Percentiles rank a stretch among this genome's conserved stretches.
These are phyloP conservation scores for Mormoops blainvillei DNA, from an alignment of 2,113 vertebrate genomes.

Conservation along the genomic window DNA sequence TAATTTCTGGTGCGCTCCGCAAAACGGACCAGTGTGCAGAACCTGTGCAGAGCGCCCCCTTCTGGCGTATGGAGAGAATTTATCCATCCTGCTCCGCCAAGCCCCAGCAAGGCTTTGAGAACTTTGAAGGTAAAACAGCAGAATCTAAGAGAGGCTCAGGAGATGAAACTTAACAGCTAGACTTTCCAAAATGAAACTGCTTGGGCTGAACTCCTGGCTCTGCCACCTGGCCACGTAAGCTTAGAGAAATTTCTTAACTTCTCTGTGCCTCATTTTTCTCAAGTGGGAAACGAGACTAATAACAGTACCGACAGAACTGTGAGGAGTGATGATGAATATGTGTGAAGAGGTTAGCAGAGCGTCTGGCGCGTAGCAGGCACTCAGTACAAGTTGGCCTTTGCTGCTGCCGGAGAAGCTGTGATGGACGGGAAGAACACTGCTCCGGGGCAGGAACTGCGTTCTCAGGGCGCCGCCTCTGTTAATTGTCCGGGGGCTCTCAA, in stretches of 20 bases:
- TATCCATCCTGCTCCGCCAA: not conserved
- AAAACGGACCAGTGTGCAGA: fast-evolving
- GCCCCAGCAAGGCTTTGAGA: not conserved
- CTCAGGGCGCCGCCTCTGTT: not conserved
- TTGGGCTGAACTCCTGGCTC: not conserved
- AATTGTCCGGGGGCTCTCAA: not conserved
- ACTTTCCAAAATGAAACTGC: not conserved
- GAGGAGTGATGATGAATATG: not conserved
- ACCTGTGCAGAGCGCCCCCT: not conserved
- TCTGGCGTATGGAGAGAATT: not conserved
- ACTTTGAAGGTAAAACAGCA: not conserved
- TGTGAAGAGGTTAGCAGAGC: not conserved
- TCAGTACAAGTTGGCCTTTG: not conserved
- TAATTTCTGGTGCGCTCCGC: not conserved
- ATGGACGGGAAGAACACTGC: not conserved
- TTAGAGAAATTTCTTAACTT: not conserved
- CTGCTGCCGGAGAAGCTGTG: not conserved
- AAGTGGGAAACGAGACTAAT: not conserved
- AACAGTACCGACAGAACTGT: not conserved
- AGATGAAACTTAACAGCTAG: not conserved
- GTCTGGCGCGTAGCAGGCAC: no score
- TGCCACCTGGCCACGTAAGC: not conserved
- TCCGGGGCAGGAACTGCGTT: not conserved
- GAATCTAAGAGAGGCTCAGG: not conserved
- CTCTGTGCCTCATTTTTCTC: not conserved